Conservation (phyloP, 2,113 vertebrate genomes). For the Marmota monax region DNA sequence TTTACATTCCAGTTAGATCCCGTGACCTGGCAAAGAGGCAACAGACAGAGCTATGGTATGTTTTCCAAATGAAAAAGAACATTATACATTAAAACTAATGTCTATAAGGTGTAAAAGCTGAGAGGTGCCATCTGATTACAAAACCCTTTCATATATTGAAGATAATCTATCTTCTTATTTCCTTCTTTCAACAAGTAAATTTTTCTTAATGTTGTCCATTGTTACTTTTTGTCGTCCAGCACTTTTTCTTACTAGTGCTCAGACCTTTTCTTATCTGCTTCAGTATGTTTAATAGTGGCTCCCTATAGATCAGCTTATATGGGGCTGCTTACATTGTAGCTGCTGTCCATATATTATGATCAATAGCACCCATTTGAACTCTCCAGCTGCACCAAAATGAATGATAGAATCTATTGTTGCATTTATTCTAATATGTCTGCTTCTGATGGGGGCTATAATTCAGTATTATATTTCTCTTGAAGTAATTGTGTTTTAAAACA, state of each 20-base stretch:
- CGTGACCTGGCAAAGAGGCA: background rate
- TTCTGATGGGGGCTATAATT: background rate
- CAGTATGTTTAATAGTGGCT: background rate
- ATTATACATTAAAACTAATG: background rate
- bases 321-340: background rate
- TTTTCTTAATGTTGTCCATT: background rate
- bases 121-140: background rate
- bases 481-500: background rate
- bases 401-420: background rate
- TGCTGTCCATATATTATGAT: background rate
- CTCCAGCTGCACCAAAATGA: background rate
- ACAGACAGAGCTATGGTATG: background rate
- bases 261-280: background rate
- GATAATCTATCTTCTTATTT: background rate
- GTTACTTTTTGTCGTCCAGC: background rate
- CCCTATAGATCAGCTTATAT: background rate
- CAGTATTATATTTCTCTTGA: background rate
- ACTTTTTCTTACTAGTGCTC: background rate
- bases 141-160: background rate
- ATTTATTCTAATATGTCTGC: background rate
- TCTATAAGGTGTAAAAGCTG: background rate
- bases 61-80: slow-evolving; percentile 10
- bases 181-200: background rate
- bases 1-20: background rate
- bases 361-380: background rate